Evolutionary conservation across 2,113 vertebrate species (phyloP), one percentile per base, ranked within the genome.

Genomic region (Craseonycteris thonglongyai): DNA sequence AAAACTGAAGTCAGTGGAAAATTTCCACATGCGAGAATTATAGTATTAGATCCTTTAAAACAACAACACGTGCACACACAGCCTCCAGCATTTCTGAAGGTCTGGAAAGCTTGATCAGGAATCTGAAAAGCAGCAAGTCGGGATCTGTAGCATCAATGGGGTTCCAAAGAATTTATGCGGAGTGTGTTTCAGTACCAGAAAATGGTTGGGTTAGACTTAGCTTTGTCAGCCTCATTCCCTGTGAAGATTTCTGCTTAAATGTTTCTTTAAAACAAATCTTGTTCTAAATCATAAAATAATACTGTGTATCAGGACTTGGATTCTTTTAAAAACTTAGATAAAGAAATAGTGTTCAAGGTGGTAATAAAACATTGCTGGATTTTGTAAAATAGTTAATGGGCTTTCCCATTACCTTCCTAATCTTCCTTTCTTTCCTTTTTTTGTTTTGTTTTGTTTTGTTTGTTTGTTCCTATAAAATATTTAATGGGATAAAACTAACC

Each of bases 1-100:
- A 82, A 93, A 90, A 92, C 86, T 66, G 68, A 93, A 95, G 89
- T 76, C 93, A 63, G 54, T 83, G 91, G 91, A 93, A 95, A 96
- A 63, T 76, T 69, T 86, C 79, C 61, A 49, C 74, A 58, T 80
- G 86, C 42, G 75, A 96, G 91, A 86, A 83, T 83, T 65, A 79
- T n/a, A 91, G 66, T 78, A 79, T 56, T 82, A 54, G 58, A 49
- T 72, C 19, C 82, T 86, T 93, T 88, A 80, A 96, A 87, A 79
- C 45, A 75, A 59, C 18, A 74, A 35, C 61, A 90, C 3, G 1
- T 24, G 26, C 9, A 22, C 38, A 85, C 19, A 93, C 12, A 45
- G 13, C 28, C 47, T 87, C n/a, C 58, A 80, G 68, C 78, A 15
- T 82, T 80, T 92, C 68, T 72, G 61, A 88, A 40, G 65, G 84